Percentiles rank a stretch among this genome's conserved stretches.
These are phyloP conservation scores for Dasypogon diadema DNA, from an alignment of 2,888 invertebrate genomes.

Conservation along the genomic window DNA sequence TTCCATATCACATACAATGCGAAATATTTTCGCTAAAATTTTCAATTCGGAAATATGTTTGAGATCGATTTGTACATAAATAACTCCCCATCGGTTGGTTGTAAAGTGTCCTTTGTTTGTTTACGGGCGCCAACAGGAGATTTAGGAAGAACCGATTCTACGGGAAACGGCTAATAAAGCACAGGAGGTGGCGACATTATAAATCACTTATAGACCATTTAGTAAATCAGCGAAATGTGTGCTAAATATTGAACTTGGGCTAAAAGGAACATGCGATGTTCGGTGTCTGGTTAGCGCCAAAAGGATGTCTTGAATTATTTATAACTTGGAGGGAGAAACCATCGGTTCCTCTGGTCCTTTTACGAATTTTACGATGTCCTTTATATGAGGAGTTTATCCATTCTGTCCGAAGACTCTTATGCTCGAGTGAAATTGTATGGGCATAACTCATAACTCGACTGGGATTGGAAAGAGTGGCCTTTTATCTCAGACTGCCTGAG, in stretches of 20 bases:
- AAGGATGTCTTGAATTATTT: constrained; percentile 36
- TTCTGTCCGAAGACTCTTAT: not conserved
- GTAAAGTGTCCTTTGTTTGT: constrained; percentile 14
- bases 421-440: constrained; percentile 5
- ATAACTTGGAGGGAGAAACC: constrained; percentile 17
- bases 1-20: constrained; percentile 22
- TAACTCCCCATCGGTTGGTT: constrained; percentile 16
- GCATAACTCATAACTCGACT: constrained; percentile 20
- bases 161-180: constrained; percentile 8
- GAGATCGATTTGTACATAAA: constrained; percentile 6
- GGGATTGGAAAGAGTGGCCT: no score
- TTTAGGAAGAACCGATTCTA: not conserved
- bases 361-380: not conserved
- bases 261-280: not conserved
- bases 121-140: not conserved
- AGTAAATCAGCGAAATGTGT: constrained; percentile 38
- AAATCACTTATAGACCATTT: constrained; percentile 26
- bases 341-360: not conserved
- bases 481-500: no score
- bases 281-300: constrained; percentile 26
- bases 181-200: constrained; percentile 16
- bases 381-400: constrained; percentile 21
- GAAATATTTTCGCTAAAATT: constrained; percentile 15
- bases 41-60: constrained; percentile 33
- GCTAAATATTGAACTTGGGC: constrained; percentile 17